Evolutionary conservation across 1,140 invertebrate genomes (phyloP).

Genomic region (Macrotrachela quadricornifera): DNA sequence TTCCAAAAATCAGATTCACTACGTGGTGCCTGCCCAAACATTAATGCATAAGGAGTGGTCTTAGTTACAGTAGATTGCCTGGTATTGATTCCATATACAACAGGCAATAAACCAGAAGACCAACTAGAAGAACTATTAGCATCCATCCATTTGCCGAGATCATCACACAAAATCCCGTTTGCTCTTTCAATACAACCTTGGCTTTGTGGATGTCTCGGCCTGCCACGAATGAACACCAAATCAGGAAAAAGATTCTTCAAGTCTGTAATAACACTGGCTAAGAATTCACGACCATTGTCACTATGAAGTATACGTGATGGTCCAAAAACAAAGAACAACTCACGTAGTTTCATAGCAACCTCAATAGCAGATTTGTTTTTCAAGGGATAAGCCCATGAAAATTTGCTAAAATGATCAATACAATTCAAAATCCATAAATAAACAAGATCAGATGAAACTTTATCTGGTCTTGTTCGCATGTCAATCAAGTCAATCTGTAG

Average conservation of each 20-base stretch:
- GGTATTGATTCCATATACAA: too few relatives aligned
- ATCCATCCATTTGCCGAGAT: too few relatives aligned
- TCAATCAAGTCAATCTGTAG: conserved; percentile 12
- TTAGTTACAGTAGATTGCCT: too few relatives aligned
- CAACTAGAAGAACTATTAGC: too few relatives aligned
- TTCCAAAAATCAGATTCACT: too few relatives aligned
- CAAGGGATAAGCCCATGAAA: conserved; percentile 1
- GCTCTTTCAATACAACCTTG: conserved; percentile 13
- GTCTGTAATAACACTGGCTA: conserved; percentile 10
- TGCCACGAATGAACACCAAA: conserved; percentile 13
- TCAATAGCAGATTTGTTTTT: conserved; percentile 4
- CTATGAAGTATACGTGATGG: conserved; percentile 12
- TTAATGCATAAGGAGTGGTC: too few relatives aligned
- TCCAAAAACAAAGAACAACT: conserved; percentile 12
- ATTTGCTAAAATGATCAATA: conserved; percentile 12
- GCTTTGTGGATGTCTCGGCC: conserved; percentile 12
- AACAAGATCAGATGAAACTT: too few relatives aligned
- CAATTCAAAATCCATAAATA: conserved; percentile 12
- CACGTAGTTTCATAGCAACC: conserved; percentile 1
- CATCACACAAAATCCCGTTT: too few relatives aligned
- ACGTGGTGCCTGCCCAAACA: too few relatives aligned
- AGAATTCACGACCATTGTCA: conserved; percentile 14
- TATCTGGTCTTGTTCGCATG: conserved; percentile 6
- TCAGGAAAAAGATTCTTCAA: conserved; percentile 11
- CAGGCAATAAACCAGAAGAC: too few relatives aligned